phyloP scores from a whole-genome alignment of 1,140 invertebrate genomes.

The Diabrotica virgifera region DNA sequence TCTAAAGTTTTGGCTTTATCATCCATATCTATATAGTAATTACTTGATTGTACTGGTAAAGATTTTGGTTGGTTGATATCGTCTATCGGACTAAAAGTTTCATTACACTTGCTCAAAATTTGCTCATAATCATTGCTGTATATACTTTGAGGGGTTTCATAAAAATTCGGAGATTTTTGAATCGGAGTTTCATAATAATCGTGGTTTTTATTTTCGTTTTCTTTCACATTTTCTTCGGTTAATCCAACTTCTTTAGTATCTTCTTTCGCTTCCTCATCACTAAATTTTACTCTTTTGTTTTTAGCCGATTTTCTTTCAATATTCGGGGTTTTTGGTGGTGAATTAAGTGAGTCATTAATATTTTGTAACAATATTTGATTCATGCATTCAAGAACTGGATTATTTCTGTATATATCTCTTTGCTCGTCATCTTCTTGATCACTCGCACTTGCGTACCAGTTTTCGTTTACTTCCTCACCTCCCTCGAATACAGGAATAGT shows the following conservation, averaged over 20 bases:
- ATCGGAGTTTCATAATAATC: slow-evolving; percentile 49
- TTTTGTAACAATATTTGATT: slow-evolving; percentile 71
- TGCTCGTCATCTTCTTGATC: slow-evolving; percentile 65
- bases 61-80: not conserved
- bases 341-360: slow-evolving; percentile 44
- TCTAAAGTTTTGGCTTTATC: slow-evolving; percentile 36
- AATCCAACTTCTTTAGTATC: slow-evolving; percentile 20
- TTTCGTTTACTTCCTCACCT: slow-evolving; percentile 57
- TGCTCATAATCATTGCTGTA: slow-evolving; percentile 63
- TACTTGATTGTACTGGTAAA: slow-evolving; percentile 10
- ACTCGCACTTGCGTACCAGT: slow-evolving; percentile 67
- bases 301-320: slow-evolving; percentile 40
- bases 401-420: slow-evolving; percentile 65
- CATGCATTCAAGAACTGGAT: slow-evolving; percentile 72
- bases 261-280: slow-evolving; percentile 40
- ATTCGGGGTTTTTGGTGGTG: slow-evolving; percentile 47
- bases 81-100: slow-evolving; percentile 33
- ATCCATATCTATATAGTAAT: slow-evolving; percentile 53
- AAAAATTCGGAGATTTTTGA: slow-evolving; percentile 47
- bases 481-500: slow-evolving; percentile 45
- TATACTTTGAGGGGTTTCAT: slow-evolving; percentile 59
- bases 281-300: slow-evolving; percentile 46
- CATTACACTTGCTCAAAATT: slow-evolving; percentile 55
- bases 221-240: slow-evolving; percentile 31
- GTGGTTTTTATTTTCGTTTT: slow-evolving; percentile 23